Evolutionary conservation across 2,888 invertebrate genomes (phyloP).

Genomic region (Lutraria lutraria): DNA sequence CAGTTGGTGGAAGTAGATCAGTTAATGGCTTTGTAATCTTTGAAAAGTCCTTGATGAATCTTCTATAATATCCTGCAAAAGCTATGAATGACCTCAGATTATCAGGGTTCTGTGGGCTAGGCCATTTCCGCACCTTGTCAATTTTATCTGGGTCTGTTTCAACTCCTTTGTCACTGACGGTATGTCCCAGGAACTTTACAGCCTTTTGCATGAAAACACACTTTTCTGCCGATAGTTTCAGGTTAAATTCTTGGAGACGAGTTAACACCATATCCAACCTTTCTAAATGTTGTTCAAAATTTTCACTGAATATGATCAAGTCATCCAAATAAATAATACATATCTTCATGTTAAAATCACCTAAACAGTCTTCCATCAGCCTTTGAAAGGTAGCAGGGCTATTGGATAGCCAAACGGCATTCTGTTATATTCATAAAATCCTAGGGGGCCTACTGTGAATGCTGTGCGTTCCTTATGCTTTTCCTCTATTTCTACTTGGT

Average conservation of each 20-base stretch:
- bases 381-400: background rate
- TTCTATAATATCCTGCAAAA: background rate
- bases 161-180: background rate
- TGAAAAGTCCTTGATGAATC: background rate
- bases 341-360: slow-evolving; percentile 46
- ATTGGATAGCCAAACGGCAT: background rate
- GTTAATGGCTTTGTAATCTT: background rate
- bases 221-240: slow-evolving; percentile 31
- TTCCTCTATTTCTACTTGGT: slow-evolving; percentile 19
- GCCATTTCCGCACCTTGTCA: background rate
- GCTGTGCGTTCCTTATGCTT: background rate
- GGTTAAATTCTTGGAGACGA: slow-evolving; percentile 38
- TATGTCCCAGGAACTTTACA: slow-evolving; percentile 59
- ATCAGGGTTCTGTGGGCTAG: background rate
- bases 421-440: background rate
- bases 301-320: slow-evolving; percentile 59
- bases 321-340: slow-evolving; percentile 70
- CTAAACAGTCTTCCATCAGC: background rate
- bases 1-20: background rate
- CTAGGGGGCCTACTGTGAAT: background rate
- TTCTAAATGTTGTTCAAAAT: slow-evolving; percentile 59
- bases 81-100: background rate
- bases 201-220: slow-evolving; percentile 50
- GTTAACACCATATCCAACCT: slow-evolving; percentile 57
- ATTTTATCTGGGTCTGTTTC: background rate